Base-by-base conservation (phyloP, 2,888 invertebrate genomes). In the Monopis laevigella region DNA sequence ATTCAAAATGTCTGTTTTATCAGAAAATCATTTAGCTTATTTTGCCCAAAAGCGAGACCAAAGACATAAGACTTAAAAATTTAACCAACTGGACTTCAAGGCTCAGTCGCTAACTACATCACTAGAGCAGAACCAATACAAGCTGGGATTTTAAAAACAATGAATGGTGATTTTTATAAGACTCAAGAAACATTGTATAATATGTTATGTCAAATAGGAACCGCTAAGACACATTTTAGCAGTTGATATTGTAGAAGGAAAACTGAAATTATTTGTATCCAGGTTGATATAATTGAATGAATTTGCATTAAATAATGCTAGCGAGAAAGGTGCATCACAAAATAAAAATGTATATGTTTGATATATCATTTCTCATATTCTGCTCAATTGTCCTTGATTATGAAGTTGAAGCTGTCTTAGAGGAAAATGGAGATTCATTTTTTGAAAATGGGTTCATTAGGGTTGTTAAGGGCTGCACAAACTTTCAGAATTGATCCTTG, bases 241-340 rank as follows among this genome's bases (percentile, higher is more conserved):
- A 0, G 96, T 96, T 3, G 96, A 96, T 7, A 92, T 95, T 2
- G 94, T 96, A 0, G 94, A 95, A 64, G 96, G 96, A 1, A 92
- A 93, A 57, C 70, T 97, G 16, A 91, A 92, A 57, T 87, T 90
- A 4, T 91, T 97, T 65, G 95, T 95, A 1, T 88, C 90, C 13
- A 89, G 93, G 52, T 73, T 98, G 8, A 93, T 97, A 45, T 92
- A 94, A 58, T 93, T 96, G 55, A 98, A 96, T 69, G 96, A 97
- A 66, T 90, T 89, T 65, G 93, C 93, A 16, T 89, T 95, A 54
- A 87, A 88, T 56, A 86, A 86, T 36, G 88, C 88, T 46, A 82
- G 82, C 51, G 86, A 85, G 26, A 84, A 85, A 47, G 83, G 85
- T 7, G 88, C 93, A 1, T 2, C 56, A 70, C 2, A 86, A 86